phyloP scores from a whole-genome alignment of 2,113 vertebrate genomes.

The Thunnus thynnus region DNA sequence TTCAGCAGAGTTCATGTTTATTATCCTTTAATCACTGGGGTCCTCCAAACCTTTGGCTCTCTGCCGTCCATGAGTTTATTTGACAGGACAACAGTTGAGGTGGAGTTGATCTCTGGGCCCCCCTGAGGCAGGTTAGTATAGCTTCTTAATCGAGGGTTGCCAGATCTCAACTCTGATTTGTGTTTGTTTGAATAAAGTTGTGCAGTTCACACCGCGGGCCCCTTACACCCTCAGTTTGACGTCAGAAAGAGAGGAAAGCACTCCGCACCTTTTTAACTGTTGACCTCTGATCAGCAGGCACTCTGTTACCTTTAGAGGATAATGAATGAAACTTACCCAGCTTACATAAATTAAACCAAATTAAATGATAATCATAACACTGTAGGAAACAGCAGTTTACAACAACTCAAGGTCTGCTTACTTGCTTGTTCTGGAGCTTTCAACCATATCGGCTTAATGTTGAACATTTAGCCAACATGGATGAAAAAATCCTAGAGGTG shows the following conservation, averaged over 20 bases:
- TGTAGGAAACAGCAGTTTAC: neutral
- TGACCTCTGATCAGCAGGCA: slow-evolving; percentile 32
- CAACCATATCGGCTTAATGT: neutral
- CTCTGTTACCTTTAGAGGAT: slow-evolving; percentile 1
- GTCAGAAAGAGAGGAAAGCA: slow-evolving; percentile 17
- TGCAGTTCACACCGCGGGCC: slow-evolving; percentile 3
- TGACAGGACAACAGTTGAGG: slow-evolving; percentile 53
- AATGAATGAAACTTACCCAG: neutral
- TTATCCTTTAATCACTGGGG: slow-evolving; percentile 70
- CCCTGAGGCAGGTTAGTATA: slow-evolving; percentile 2
- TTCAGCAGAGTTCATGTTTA: slow-evolving; percentile 59
- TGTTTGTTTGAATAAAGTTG: slow-evolving; percentile 66
- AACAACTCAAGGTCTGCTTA: neutral
- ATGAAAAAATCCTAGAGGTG: too few relatives aligned
- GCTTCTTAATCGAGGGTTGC: slow-evolving; percentile 34
- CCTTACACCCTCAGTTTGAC: slow-evolving; percentile 25
- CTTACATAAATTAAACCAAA: neutral
- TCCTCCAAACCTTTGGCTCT: slow-evolving; percentile 33
- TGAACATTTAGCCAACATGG: too few relatives aligned
- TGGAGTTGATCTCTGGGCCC: slow-evolving; percentile 9
- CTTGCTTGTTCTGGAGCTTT: neutral
- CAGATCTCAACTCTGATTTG: slow-evolving; percentile 55
- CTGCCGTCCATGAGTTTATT: slow-evolving; percentile 34
- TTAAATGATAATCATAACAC: neutral
- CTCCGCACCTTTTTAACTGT: slow-evolving; percentile 27